Evolutionary conservation across 1,140 invertebrate species (phyloP), one percentile per base, ranked within the genome.

Genomic region (Tetraneura akinire): DNA sequence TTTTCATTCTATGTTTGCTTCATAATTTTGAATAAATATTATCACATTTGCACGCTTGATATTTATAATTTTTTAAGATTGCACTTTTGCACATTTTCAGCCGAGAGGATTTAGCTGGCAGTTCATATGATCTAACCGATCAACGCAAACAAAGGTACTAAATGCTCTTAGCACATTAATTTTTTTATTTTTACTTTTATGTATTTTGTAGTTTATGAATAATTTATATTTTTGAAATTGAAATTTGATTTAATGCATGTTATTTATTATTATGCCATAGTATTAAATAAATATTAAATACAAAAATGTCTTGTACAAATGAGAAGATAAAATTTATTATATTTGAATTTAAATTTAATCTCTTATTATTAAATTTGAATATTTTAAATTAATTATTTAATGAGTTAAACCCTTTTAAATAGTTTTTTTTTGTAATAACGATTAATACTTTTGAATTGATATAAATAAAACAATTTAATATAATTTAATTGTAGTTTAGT

Each of bases 71-170:
- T n/a, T n/a, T 62, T 78, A 78, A 78, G 53, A 60, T 26, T 47
- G 74, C 74, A 78, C 74, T 26, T 78, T 71, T 78, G 55, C 74
- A 78, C 74, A 60, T 78, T 76, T 78, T 78, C 55, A 78, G 74
- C 23, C 74, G 74, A 32, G 74, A 78, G 55, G 74, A 78, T 14
- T 78, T 78, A 18, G 74, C 53, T 78, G 74, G 74, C 74, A 78
- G 74, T 47, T 26, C 37, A 42, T 37, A 78, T 62, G 74, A 78
- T 78, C 13, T 78, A 45, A 60, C 55, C 16, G 74, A 78, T 45
- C 74, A 76, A 37, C 73, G 74, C 16, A 78, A 37, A 78, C 37
- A 60, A 55, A 78, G 74, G 74, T 78, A 78, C 2, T 45, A 23
- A 60, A 42, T 47, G 55, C 37, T 62, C 74, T 18, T 10, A 11